A percentile compares a stretch with the other conserved stretches of the same genome.
phyloP scores from a whole-genome alignment of 2,113 vertebrate genomes.

The Tachycineta bicolor region DNA sequence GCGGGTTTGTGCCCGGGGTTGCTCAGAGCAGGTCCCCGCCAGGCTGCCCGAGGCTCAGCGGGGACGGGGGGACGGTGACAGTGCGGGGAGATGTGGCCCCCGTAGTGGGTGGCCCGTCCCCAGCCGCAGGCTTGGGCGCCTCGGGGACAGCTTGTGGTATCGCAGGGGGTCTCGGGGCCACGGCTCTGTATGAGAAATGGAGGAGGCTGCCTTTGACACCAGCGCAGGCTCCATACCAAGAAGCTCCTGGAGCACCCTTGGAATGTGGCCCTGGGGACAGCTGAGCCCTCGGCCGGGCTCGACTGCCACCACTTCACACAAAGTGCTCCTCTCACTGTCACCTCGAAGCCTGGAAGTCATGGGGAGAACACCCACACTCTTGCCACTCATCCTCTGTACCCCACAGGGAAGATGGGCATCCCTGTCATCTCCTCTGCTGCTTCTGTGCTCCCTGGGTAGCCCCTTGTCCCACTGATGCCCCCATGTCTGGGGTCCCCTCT shows the following conservation, averaged over 20 bases:
- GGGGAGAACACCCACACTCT: neutral
- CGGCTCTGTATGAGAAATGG: neutral
- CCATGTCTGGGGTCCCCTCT: neutral
- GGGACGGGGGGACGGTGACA: neutral
- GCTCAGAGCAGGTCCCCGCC: neutral
- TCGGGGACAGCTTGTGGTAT: constrained; percentile 6
- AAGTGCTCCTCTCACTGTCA: neutral
- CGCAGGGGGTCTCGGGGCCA: neutral
- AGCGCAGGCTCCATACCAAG: neutral
- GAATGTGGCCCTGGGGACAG: neutral
- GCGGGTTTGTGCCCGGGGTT: neutral
- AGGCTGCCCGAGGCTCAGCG: neutral
- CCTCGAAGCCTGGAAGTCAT: neutral
- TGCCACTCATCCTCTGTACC: rapidly evolving
- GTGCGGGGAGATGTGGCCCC: neutral
- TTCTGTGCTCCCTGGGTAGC: neutral
- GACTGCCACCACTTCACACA: constrained; percentile 5
- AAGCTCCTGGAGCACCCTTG: constrained; percentile 34
- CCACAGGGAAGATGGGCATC: neutral
- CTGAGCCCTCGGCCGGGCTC: neutral
- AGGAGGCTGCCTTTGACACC: constrained; percentile 20
- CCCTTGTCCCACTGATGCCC: neutral
- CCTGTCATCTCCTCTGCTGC: neutral
- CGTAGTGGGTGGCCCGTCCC: neutral
- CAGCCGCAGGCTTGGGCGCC: neutral